Evolutionary conservation across 2,797 vertebrate species (phyloP), one percentile per base, ranked within the genome.

Genomic region (Corythornis leucogaster): DNA sequence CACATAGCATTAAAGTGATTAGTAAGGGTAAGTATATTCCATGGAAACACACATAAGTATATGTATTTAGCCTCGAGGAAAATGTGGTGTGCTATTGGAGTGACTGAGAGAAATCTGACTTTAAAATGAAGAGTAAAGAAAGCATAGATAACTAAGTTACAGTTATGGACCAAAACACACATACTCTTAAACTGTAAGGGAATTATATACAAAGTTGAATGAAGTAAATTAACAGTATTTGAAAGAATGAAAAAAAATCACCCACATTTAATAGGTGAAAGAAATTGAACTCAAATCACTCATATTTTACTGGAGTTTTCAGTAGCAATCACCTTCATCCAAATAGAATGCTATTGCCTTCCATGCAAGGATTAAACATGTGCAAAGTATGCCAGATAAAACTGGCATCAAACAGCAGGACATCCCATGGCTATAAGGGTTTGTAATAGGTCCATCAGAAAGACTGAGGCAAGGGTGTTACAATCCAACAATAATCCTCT

Each of bases 391-490:
- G 30, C 6, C 4, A 62, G 25, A 11, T 59, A 51, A 43, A 31
- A 22, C 18, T 20, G 38, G 1, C 3, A 63, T 50, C 7, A 63
- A 55, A 13, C 17, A 43, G 10, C 8, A 12, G 22, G 26, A 57
- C 9, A 57, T 42, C 14, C 13, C 21, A n/a, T 9, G 9, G 19
- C 25, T 55, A 14, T 18, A 50, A 80, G 35, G 15, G 5, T 45
- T 46, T 50, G 4, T 43, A 61, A 79, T 24, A 86, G 25, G 4
- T 50, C 33, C 67, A 71, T 69, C n/a, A 46, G 50, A 38, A 75
- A 53, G 8, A 63, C 12, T 1, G 2, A 38, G 12, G 11, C 0
- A 0, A 12, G 11, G 4, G 5, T 54, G 7, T 57, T 85, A 15
- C 9, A 74, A 13, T 30, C 33, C 22, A 54, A 16, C 31, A 58